Conservation (phyloP, 2,797 vertebrate species). For the Limosa lapponica region DNA sequence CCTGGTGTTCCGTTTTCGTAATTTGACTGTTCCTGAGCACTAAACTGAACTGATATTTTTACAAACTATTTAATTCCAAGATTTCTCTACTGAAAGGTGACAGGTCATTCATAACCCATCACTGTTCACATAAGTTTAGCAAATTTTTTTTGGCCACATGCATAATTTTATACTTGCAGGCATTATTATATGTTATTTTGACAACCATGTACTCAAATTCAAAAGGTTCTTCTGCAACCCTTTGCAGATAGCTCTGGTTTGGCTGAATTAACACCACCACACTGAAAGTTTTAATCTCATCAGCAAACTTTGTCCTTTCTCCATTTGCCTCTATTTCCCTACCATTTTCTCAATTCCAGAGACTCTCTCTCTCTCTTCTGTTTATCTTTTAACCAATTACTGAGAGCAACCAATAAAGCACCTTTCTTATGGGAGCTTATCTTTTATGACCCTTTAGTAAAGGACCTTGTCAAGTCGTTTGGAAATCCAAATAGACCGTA, state of each 20-base stretch:
- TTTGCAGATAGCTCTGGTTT: background rate
- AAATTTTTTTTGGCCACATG: accelerated
- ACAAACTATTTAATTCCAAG: background rate
- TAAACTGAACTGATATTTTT: background rate
- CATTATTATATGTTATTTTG: background rate
- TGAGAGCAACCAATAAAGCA: background rate
- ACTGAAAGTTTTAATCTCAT: background rate
- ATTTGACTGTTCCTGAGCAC: background rate
- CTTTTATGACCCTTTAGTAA: background rate
- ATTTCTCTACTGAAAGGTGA: background rate
- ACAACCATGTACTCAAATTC: background rate
- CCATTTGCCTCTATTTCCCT: background rate
- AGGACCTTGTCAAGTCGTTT: background rate
- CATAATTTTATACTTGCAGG: background rate
- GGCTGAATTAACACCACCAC: background rate
- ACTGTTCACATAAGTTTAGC: background rate
- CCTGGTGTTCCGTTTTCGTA: background rate
- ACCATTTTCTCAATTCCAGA: background rate
- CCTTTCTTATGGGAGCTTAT: background rate
- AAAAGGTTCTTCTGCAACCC: background rate
- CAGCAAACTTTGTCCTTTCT: background rate
- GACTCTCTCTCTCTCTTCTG: background rate
- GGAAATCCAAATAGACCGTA: background rate
- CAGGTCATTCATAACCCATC: background rate
- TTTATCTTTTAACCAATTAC: background rate